phyloP scores from a whole-genome alignment of 1,140 invertebrate species.

The Maniola jurtina region DNA sequence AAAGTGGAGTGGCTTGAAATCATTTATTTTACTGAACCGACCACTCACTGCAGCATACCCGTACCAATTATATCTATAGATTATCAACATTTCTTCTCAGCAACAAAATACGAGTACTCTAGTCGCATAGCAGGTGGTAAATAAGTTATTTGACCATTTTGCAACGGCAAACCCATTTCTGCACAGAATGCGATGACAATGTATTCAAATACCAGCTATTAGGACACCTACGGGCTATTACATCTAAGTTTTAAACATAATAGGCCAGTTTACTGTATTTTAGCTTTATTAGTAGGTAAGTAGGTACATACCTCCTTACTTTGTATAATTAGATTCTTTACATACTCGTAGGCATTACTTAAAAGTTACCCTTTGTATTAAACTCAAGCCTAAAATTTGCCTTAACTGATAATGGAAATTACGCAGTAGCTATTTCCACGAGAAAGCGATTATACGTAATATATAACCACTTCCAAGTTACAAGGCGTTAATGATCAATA shows the following conservation, averaged over 20 bases:
- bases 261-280: slow-evolving; percentile 9
- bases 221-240: slow-evolving; percentile 13
- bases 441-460: too few species aligned
- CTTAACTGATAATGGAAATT: too few species aligned
- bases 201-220: slow-evolving; percentile 13
- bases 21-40: slow-evolving; percentile 45
- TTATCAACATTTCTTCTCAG: slow-evolving; percentile 47
- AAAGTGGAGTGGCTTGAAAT: slow-evolving; percentile 39
- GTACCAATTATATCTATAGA: slow-evolving; percentile 36
- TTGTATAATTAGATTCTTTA: background rate
- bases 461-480: too few species aligned
- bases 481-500: too few species aligned
- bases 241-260: slow-evolving; percentile 12
- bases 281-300: background rate
- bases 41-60: slow-evolving; percentile 32
- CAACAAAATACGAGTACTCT: slow-evolving; percentile 28
- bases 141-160: slow-evolving; percentile 31
- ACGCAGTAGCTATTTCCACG: too few species aligned
- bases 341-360: background rate
- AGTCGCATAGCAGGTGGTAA: slow-evolving; percentile 26
- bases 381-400: too few species aligned
- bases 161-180: slow-evolving; percentile 29
- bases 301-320: background rate
- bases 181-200: slow-evolving; percentile 10
- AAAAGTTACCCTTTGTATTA: too few species aligned